Evolutionary conservation across 1,140 invertebrate species (phyloP).

Genomic region (Asbolus verrucosus): DNA sequence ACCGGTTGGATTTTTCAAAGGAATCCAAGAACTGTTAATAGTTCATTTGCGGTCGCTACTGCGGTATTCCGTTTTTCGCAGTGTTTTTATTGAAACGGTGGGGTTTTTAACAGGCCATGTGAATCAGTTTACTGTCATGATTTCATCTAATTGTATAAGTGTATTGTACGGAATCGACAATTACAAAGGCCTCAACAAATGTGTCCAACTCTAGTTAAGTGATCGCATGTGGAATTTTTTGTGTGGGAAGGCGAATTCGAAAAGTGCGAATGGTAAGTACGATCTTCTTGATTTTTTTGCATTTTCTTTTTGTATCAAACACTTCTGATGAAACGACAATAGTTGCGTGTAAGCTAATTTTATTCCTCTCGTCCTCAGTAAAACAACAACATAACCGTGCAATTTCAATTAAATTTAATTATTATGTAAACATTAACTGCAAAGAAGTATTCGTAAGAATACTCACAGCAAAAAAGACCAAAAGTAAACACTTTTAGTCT

Average conservation of each 20-base stretch:
- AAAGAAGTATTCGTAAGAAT: no score
- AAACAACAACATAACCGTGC: no score
- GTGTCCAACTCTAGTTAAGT: conserved; percentile 11
- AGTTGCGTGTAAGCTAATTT: no score
- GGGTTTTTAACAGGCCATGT: background rate
- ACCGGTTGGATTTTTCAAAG: conserved; percentile 29
- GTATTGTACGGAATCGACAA: conserved; percentile 45
- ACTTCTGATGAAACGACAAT: conserved; percentile 7
- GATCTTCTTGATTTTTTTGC: conserved; percentile 19
- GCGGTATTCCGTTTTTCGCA: conserved; percentile 27
- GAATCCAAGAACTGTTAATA: conserved; percentile 32
- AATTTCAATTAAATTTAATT: no score
- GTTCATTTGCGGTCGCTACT: conserved; percentile 11
- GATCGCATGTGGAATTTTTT: conserved; percentile 42
- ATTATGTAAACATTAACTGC: no score
- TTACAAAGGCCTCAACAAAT: conserved; percentile 29
- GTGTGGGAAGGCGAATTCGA: conserved; percentile 41
- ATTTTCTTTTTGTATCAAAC: background rate
- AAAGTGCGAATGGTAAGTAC: conserved; percentile 15
- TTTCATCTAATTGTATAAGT: conserved; percentile 45
- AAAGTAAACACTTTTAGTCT: no score
- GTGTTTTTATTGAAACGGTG: conserved; percentile 5
- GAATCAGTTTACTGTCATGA: conserved; percentile 23
- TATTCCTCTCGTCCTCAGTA: no score
- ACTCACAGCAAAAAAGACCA: no score